Evolutionary conservation across 1,140 invertebrate genomes (phyloP).

Genomic region (Bathynomus jamesi): DNA sequence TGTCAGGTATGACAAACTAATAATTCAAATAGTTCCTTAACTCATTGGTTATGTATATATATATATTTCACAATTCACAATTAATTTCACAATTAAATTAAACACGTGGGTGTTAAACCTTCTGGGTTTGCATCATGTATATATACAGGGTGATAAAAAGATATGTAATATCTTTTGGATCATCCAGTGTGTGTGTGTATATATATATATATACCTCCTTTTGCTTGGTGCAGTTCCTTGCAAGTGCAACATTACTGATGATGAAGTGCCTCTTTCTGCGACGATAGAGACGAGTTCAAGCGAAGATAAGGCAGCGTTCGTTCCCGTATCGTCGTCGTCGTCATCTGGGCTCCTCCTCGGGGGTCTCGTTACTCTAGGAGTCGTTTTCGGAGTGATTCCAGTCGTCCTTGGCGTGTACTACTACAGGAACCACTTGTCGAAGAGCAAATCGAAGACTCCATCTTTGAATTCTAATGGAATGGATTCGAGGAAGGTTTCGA

Average conservation of each 20-base stretch:
- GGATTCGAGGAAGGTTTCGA: conserved; percentile 19
- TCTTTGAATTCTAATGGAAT: background rate
- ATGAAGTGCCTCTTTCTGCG: background rate
- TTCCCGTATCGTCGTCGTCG: background rate
- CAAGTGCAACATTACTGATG: conserved; percentile 17
- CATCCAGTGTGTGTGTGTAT: too few relatives aligned
- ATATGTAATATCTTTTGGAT: too few relatives aligned
- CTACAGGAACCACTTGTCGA: conserved; percentile 13
- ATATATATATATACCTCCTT: too few relatives aligned
- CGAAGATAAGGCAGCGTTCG: background rate
- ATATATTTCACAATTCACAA: too few relatives aligned
- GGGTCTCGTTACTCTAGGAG: conserved; percentile 14
- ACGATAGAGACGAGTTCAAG: background rate
- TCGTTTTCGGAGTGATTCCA: conserved; percentile 21
- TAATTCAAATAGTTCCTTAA: too few relatives aligned
- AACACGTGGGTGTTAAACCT: too few relatives aligned
- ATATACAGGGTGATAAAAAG: too few relatives aligned
- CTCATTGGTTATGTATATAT: too few relatives aligned
- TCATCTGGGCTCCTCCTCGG: conserved; percentile 20
- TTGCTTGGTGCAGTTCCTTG: conserved; percentile 19
- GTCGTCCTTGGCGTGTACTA: conserved; percentile 22
- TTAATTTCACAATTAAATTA: too few relatives aligned
- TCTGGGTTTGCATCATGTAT: too few relatives aligned
- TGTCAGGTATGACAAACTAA: conserved; percentile 43
- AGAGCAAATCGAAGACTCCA: conserved; percentile 4